Base-by-base conservation (phyloP, 2,113 vertebrate genomes). In the Grammomys surdaster region DNA sequence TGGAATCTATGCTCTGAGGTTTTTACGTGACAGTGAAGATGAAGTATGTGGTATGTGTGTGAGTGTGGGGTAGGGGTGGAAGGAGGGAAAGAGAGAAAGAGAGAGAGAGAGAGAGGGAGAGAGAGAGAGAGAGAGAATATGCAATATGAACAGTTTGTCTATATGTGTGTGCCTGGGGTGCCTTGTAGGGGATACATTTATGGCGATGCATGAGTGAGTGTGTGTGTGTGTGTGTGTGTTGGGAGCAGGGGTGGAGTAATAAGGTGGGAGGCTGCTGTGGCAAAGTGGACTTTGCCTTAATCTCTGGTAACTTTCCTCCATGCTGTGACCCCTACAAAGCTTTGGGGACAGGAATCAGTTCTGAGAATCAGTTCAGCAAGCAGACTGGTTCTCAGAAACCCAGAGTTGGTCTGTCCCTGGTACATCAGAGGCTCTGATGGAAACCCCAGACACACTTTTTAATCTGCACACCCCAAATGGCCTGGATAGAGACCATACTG, bases 361-460 rank as follows among this genome's bases (percentile, higher is more conserved):
- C 75, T 16, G 70, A 48, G 78, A 56, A 36, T 20, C 77, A 56
- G 14, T n/a, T 17, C 63, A 48, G 82, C 82, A 31, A 67, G n/a
- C 7, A 51, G 31, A 46, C 48, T 56, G 22, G 10, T 69, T 81
- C 86, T 87, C 46, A 33, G 65, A 70, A 84, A 54, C 20, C 51
- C 75, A 33, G 85, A 91, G 36, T 20, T 24, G 54, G 16, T 48
- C 48, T 28, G 28, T 36, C 19, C 40, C 58, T 76, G 67, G 13
- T 75, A 13, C 51, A 63, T 40, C 76, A 51, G 88, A 89, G 86
- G 48, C 91, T 93, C 78, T 43, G 54, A 94, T 28, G 48, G 77
- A 94, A 58, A 92, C 88, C 28, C 77, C 89, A 97, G 87, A 56
- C 0, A 31, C 10, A 22, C 89, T 73, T 96, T 81, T 89, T 77